These are phyloP conservation scores for Rhinolophus ferrumequinum DNA, from an alignment of 2,113 vertebrate species.

Conservation along the genomic window DNA sequence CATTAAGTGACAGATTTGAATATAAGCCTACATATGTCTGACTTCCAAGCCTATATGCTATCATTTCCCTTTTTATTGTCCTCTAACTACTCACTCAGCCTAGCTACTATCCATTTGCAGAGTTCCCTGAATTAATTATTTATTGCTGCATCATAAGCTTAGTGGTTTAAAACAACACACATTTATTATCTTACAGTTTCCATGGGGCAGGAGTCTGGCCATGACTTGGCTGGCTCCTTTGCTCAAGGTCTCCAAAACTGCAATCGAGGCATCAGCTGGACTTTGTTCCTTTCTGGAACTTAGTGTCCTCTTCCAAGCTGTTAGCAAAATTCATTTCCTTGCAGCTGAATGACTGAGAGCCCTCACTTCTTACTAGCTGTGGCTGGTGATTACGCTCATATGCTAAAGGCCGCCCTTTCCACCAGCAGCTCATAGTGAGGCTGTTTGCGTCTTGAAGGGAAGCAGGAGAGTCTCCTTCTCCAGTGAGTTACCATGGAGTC, in stretches of 20 bases:
- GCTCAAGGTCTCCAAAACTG: background rate
- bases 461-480: background rate
- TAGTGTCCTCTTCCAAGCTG: background rate
- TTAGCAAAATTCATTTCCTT: constrained; percentile 14
- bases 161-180: background rate
- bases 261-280: background rate
- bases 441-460: background rate
- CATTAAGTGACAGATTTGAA: background rate
- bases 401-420: background rate
- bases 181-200: background rate
- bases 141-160: background rate
- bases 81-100: background rate
- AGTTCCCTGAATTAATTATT: background rate
- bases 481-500: background rate
- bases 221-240: background rate
- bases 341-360: background rate
- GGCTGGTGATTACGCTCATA: background rate
- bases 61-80: background rate
- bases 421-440: background rate
- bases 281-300: background rate
- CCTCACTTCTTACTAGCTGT: background rate
- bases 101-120: background rate
- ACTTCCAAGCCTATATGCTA: background rate
- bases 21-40: background rate
- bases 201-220: background rate